A percentile compares a stretch with the other conserved stretches of the same genome.
These are phyloP conservation scores for Salvelinus fontinalis DNA, from an alignment of 2,113 vertebrate genomes.

Conservation along the genomic window DNA sequence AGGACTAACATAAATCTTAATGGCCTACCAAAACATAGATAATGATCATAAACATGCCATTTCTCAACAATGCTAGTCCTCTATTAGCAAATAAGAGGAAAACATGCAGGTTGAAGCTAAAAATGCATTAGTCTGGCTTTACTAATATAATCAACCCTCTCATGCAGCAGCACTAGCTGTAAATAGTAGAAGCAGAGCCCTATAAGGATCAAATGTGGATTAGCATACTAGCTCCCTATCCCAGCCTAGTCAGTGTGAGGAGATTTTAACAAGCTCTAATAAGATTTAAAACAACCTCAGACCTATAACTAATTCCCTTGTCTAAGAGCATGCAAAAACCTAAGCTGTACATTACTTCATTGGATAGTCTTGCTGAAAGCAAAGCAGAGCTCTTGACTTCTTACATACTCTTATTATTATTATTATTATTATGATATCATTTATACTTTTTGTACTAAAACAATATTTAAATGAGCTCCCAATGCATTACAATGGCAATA, in stretches of 20 bases:
- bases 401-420: background rate
- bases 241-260: constrained; percentile 20
- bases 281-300: constrained; percentile 36
- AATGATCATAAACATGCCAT: background rate
- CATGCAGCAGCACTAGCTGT: constrained; percentile 10
- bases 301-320: background rate
- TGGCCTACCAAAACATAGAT: no score
- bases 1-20: no score
- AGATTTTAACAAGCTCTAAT: constrained; percentile 55
- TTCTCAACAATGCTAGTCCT: background rate
- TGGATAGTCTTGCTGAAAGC: constrained; percentile 5
- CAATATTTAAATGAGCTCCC: no score
- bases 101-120: background rate
- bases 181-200: constrained; percentile 21
- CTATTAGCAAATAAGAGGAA: background rate
- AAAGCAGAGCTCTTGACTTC: background rate
- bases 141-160: background rate
- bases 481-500: no score
- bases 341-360: constrained; percentile 14
- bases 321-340: constrained; percentile 20
- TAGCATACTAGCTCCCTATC: constrained; percentile 18
- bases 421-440: background rate
- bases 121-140: constrained; percentile 4
- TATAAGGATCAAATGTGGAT: constrained; percentile 29
- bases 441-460: no score